Conservation (phyloP, 2,113 vertebrate genomes). For the Sceloporus undulatus region DNA sequence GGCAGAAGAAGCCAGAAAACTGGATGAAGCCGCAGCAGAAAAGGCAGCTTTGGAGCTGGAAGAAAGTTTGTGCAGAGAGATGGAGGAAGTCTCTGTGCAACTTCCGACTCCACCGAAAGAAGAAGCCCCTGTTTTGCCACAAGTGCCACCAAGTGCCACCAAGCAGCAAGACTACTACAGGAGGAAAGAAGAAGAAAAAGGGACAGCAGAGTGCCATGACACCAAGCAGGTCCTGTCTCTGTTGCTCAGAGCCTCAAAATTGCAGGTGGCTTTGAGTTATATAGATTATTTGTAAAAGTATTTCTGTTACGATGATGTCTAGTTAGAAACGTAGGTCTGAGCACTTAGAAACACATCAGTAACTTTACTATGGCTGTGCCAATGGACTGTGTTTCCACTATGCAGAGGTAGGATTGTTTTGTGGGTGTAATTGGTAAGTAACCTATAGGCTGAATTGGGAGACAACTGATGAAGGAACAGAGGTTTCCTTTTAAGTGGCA, state of each 20-base stretch:
- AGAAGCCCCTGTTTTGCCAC: neutral
- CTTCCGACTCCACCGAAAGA: conserved; percentile 29
- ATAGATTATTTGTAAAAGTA: neutral
- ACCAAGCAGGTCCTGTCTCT: no score
- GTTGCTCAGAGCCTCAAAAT: rapidly evolving
- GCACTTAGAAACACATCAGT: neutral
- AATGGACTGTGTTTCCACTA: neutral
- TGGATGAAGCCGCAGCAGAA: conserved; percentile 50
- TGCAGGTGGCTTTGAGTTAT: rapidly evolving
- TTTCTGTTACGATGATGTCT: no score
- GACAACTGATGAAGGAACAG: no score
- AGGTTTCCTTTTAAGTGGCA: no score
- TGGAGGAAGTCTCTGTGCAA: neutral
- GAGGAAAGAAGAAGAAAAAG: conserved; percentile 71
- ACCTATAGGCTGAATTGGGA: neutral
- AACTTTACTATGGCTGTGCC: neutral
- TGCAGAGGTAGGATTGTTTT: neutral
- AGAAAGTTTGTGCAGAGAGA: conserved; percentile 28
- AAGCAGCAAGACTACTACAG: conserved; percentile 41
- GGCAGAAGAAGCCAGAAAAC: conserved; percentile 64
- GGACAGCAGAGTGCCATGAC: neutral
- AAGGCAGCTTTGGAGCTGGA: neutral
- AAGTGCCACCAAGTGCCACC: no score
- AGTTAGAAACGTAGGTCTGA: no score
- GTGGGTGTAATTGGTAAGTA: neutral